Base-by-base conservation (phyloP, 1,140 invertebrate species). In the Nasonia longicornis region DNA sequence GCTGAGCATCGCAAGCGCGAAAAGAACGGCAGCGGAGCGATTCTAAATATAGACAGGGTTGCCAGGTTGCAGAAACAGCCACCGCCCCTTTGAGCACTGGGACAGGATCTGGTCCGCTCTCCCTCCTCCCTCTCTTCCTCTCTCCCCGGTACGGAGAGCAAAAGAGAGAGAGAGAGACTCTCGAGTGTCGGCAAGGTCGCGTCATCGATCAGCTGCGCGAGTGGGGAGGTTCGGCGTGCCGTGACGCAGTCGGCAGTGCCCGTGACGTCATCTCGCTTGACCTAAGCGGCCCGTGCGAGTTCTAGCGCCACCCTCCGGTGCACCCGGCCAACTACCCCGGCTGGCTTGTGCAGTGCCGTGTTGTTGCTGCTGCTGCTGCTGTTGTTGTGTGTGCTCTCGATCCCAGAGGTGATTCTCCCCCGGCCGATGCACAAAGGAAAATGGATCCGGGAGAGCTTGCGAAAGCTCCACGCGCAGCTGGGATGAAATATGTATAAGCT, bases 31-130 rank as follows among this genome's bases (percentile, higher is more conserved):
- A 84, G 84, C 84, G 83, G 84, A 89, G 86, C 83, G 81, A 87
- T 89, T 88, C 89, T 91, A 91, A 91, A 90, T 91, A 90, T 90
- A 90, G 89, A 89, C 86, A 89, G 89, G 87, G 89, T 91, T 90
- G 89, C 90, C 89, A 88, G 89, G 89, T 90, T 90, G 89, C 89
- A 90, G 89, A 89, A 89, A 89, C 89, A 89, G 89, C 89, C 89
- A 87, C 90, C 89, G 89, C 90, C 90, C 90, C 88, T 91, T 88
- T 87, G 87, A 90, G 87, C 86, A 16, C 48, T 86, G 86, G 86
- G 85, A 86, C 86, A 84, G 84, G 82, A 84, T 84, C 85, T 83
- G 85, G 85, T 85, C 85, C 80, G 84, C 52, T 83, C 81, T 63
- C 35, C 48, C 31, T 69, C 42, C 48, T 29, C 45, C 31, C 72